Evolutionary conservation across 2,113 vertebrate genomes (phyloP).

Genomic region (Hippocampus comes): DNA sequence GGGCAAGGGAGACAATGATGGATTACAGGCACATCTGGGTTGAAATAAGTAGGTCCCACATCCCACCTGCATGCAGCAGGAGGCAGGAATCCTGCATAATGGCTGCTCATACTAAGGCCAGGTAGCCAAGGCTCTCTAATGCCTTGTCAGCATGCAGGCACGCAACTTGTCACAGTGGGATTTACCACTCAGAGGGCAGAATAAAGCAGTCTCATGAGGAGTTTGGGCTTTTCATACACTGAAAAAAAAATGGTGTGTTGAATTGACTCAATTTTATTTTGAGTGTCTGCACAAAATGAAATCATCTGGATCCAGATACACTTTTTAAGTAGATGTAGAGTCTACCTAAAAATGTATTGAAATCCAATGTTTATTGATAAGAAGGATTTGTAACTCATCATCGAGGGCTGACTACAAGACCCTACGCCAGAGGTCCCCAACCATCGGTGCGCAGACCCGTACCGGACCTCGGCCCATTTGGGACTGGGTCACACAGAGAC

Average conservation of each 20-base stretch:
- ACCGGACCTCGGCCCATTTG: too few relatives aligned
- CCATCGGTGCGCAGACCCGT: too few relatives aligned
- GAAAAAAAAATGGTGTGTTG: too few relatives aligned
- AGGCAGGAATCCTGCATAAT: slow-evolving; percentile 63
- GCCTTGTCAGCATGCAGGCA: slow-evolving; percentile 58
- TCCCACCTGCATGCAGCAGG: slow-evolving; percentile 69
- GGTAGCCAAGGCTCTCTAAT: slow-evolving; percentile 55
- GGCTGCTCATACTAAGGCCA: slow-evolving; percentile 59
- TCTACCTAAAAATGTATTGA: too few relatives aligned
- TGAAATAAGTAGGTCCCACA: slow-evolving; percentile 72
- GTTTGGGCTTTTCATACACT: background rate
- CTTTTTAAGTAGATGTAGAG: too few relatives aligned
- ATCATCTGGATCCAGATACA: too few relatives aligned
- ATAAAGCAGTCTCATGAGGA: slow-evolving; percentile 28
- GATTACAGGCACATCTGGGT: slow-evolving; percentile 69
- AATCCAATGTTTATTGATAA: too few relatives aligned
- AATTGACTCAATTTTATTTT: too few relatives aligned
- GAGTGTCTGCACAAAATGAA: background rate
- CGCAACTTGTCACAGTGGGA: slow-evolving; percentile 49
- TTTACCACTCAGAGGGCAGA: slow-evolving; percentile 43
- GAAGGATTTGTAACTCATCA: too few relatives aligned
- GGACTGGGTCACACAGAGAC: too few relatives aligned
- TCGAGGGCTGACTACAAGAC: too few relatives aligned
- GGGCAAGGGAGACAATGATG: slow-evolving; percentile 65
- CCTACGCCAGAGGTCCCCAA: too few relatives aligned